Base-by-base conservation (phyloP, 1,140 invertebrate species). In the Agrilus planipennis region DNA sequence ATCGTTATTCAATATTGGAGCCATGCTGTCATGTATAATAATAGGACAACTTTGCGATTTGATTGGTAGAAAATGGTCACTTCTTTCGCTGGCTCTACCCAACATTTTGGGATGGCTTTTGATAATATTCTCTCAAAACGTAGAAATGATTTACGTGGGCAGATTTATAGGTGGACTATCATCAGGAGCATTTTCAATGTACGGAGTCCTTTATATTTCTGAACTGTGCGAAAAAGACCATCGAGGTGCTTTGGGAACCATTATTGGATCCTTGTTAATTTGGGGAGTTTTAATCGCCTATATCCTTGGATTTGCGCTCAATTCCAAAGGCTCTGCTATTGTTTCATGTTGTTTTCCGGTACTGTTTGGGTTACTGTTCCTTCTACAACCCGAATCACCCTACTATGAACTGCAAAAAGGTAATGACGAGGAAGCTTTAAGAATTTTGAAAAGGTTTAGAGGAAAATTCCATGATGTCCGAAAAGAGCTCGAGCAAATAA, bases 381-480 rank as follows among this genome's bases (percentile, higher is more conserved):
- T 75, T 11, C 72, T 76, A 27, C 71, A 81, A 62, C 82, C 82
- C 0, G 82, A 86, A 60, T 76, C 79, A 1, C 82, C 74, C 0
- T 57, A 62, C 0, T 62, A 69, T 53, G 55, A 70, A 46, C 48
- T 72, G 30, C 65, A 63, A 22, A 73, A 73, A 50, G 72, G 73
- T 9, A 67, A 75, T 2, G 60, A 73, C 6, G 66, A 72, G 2
- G 73, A 76, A 37, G 84, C 86, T 0, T 64, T 73, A 19, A 63
- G 68, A 22, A 68, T 77, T 0, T 62, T 89, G 28, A 61, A 68
- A 11, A 78, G 70, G 65, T 63, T 91, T 1, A 66, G 88, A 1
- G 36, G 36, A 17, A 58, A 65, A 1, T 57, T 77, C 2, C 80
- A 76, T 29, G 70, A 87, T 44, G 53, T 76, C 10, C 69, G 75